Evolutionary conservation across 2,888 invertebrate genomes (phyloP), one percentile per base, ranked within the genome.

Genomic region (Lamellibrachia columna): DNA sequence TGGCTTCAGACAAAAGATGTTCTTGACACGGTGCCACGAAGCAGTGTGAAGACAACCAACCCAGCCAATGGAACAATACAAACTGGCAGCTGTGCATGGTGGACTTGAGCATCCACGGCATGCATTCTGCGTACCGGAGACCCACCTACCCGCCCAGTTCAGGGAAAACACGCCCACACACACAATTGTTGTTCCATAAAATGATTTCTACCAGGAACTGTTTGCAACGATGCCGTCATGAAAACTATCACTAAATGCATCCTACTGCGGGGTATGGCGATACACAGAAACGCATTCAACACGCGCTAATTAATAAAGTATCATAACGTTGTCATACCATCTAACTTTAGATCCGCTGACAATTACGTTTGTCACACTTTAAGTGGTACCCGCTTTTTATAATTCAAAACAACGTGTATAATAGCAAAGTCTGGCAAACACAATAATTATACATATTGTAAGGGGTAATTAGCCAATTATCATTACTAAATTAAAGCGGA

Each of bases 141-240:
- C 75, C 75, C 75, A 75, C 75, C 75, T 75, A 11, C 75, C 75
- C 75, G 22, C 75, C 22, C 75, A 75, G 6, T 75, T 75, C 75
- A 75, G 75, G 22, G 75, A 75, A 75, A 75, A 75, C 75, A 75
- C 75, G 75, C 75, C 75, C 75, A 15, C 75, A 75, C 75, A 15
- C 75, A 75, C 75, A 75, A 75, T 75, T 75, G 75, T 75, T 15
- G 22, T 22, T 75, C 22, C 75, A 75, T 75, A 75, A 75, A 75
- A n/a, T 75, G n/a, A 75, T 75, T 75, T 75, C 75, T 75, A 75
- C 75, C 75, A 75, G 75, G 75, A 75, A 75, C 75, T n/a, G 22
- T 75, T 75, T 75, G 75, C 75, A 6, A n/a, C 75, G 3, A 75
- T 75, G 22, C 6, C 22, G 75, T 75, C 22, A 75, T 15, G 22